Evolutionary conservation across 2,113 vertebrate species (phyloP), one percentile per base, ranked within the genome.

Genomic region (Amphilophus citrinellus): DNA sequence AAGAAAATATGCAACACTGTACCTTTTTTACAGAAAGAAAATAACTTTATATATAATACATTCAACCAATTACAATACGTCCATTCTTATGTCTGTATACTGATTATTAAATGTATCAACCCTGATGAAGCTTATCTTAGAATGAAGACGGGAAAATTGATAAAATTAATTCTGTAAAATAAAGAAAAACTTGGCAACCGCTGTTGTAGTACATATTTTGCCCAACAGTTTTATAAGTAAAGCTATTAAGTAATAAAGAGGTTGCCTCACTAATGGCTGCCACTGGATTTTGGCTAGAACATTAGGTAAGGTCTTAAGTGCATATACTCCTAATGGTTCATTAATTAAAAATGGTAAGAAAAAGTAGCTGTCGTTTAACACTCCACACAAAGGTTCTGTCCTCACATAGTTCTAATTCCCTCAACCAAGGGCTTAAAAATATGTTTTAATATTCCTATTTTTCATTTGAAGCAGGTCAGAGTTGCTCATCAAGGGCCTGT

Each of bases 261-360:
- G 9, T 76, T 35, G 20, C 47, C 5, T 80, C 61, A 53, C 11
- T 47, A 39, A 65, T 65, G 71, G 56, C 47, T 47, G 39, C 47
- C 22, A 8, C 42, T 62, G 53, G 35, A 24, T 30, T 66, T 66
- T 77, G 32, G 71, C 77, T 10, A 10, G 57, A 63, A 80, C 79
- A 83, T 85, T 77, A 71, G 30, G 53, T 44, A 57, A 86, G 59
- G 82, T 77, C 39, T 81, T 65, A 57, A 85, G 53, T 79, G 77
- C 11, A 77, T 71, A 50, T 56, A 39, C 35, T 58, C 10, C 61
- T 79, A 87, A 82, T 53, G 44, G 58, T 62, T 79, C 58, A 87
- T 89, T 85, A 82, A 89, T 88, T 85, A 79, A 88, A 89, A 77
- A 86, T n/a, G 7, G 15, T 39, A 61, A 39, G 18, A 75, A 44